Evolutionary conservation across 2,888 invertebrate genomes (phyloP), one percentile per base, ranked within the genome.

Genomic region (Lasioglossum vierecki): DNA sequence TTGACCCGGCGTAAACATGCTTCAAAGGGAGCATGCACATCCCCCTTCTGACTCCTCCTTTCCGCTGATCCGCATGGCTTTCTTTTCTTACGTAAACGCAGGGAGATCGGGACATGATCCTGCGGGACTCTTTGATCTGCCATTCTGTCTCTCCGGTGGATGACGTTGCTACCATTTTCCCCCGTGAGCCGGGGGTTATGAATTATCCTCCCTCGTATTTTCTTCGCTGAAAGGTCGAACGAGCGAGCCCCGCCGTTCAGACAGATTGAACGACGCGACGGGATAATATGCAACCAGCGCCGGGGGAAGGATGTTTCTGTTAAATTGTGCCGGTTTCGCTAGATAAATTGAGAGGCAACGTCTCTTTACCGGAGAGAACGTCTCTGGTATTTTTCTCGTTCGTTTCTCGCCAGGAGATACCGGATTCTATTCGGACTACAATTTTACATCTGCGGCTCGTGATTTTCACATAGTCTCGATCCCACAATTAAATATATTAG

Each of bases 121-220:
- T 76, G 80, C 78, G 85, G 76, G 72, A 80, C 73, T 75, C 89
- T 89, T 89, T 89, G 88, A 89, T 89, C 83, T 87, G 70, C 35
- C 81, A 89, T 89, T 89, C 88, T 75, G 78, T 87, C 86, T 89
- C 81, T 71, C 44, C 35, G 35, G 5, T 30, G 57, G 71, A 53
- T 80, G 83, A 87, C 81, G 76, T 72, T 70, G 71, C 78, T 70
- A 70, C n/a, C 76, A 11, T 41, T 49, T 39, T 75, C 35, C 46
- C 22, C 13, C 9, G 11, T 22, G n/a, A 39, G 3, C 26, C n/a
- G 5, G 60, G 35, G 89, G 87, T 89, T 88, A 88, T 89, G 88
- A 89, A 84, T 88, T 87, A 88, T 89, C 88, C 71, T 75, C 9
- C 76, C 60, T 30, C 39, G 76, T 70, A 71, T 80, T 76, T 83